Base-by-base conservation (phyloP, 1,140 invertebrate genomes). In the Neotoxoptera formosana region DNA sequence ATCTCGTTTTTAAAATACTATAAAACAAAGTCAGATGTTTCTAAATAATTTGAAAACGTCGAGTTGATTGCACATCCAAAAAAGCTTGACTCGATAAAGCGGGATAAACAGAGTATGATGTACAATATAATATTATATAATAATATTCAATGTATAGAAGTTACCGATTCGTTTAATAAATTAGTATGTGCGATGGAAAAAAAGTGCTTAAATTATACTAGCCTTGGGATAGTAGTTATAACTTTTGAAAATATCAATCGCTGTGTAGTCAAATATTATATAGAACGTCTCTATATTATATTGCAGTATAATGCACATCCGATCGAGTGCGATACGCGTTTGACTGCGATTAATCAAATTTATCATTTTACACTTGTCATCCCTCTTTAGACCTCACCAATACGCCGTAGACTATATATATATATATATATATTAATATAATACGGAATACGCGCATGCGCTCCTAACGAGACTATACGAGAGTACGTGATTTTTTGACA, bases 321-420 rank as follows among this genome's bases (percentile, higher is more conserved):
- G 30, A 76, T 76, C 60, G 6, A 76, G 60, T 17, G n/a, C 30
- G n/a, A n/a, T 76, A 17, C 30, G 30, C 30, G 3, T 76, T 76
- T 76, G 60, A 76, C 60, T 76, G 60, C 60, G 30, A 76, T n/a
- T 76, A 76, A 76, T 76, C 60, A 76, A 76, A 76, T 76, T 76
- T 14, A n/a, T 76, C 60, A 76, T 76, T 76, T n/a, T 76, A 76
- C 30, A 76, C 60, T n/a, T 76, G 14, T 76, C 60, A 76, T 76
- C 60, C n/a, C 14, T 76, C 30, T 76, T n/a, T 76, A 76, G n/a
- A 17, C 14, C 60, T 76, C n/a, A n/a, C 60, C 60, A n/a, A 76
- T 76, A n/a, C 17, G n/a, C n/a, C n/a, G 30, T 14, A 14, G n/a
- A 76, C 4, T 76, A 76, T n/a, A n/a, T n/a, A n/a, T n/a, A n/a